These are phyloP conservation scores for Acanthochromis polyacanthus DNA, from an alignment of 2,113 vertebrate genomes.

Conservation along the genomic window DNA sequence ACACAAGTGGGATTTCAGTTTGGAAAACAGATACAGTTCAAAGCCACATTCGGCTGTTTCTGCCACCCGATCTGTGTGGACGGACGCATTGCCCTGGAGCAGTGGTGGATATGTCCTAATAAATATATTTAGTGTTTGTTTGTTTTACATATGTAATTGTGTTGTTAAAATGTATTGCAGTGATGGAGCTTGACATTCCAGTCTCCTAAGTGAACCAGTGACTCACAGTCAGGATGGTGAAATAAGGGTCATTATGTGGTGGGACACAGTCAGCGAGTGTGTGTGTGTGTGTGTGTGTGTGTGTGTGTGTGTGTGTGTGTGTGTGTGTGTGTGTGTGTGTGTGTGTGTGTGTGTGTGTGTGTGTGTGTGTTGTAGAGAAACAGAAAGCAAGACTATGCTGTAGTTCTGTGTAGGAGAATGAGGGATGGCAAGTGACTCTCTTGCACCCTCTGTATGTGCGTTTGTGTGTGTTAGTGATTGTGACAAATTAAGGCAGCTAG, in stretches of 20 bases:
- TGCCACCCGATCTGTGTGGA: too few relatives aligned
- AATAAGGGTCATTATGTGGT: constrained; percentile 67
- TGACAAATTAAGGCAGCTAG: constrained; percentile 39
- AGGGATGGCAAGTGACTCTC: constrained; percentile 52
- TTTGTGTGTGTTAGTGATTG: constrained; percentile 47
- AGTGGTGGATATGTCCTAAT: neutral
- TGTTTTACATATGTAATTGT: neutral
- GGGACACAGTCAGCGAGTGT: constrained; percentile 25
- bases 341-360: too few relatives aligned
- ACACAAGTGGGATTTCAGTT: too few relatives aligned
- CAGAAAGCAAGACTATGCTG: constrained; percentile 23
- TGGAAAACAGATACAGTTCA: too few relatives aligned
- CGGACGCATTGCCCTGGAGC: too few relatives aligned
- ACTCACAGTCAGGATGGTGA: constrained; percentile 61
- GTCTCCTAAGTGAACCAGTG: constrained; percentile 53
- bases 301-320: constrained; percentile 8
- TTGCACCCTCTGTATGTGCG: constrained; percentile 58
- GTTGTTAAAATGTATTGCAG: constrained; percentile 10
- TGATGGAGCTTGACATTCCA: constrained; percentile 47
- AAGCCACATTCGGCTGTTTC: too few relatives aligned
- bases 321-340: neutral
- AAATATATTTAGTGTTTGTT: neutral
- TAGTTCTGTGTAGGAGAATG: constrained; percentile 29
- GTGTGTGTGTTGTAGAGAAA: constrained; percentile 10
- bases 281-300: constrained; percentile 14